Conservation (phyloP, 2,888 invertebrate species). For the Prosopocoilus inquinatus region DNA sequence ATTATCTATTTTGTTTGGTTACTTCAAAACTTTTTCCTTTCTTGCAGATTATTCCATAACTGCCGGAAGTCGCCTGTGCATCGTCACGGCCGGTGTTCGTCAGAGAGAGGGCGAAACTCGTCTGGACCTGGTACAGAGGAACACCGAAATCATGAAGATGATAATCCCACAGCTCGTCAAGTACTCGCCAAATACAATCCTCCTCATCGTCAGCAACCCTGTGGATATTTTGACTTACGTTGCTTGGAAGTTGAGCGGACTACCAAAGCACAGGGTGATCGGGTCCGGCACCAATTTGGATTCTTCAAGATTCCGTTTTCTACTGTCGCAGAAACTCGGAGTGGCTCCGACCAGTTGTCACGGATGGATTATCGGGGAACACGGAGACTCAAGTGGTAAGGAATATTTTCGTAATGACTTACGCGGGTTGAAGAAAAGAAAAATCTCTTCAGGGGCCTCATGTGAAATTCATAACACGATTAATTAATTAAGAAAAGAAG, state of each 20-base stretch:
- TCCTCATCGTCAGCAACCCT: conserved; percentile 88
- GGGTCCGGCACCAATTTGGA: conserved; percentile 94
- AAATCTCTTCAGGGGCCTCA: too few species aligned
- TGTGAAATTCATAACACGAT: too few species aligned
- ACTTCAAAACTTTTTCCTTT: conserved; percentile 15
- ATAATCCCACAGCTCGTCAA: conserved; percentile 81
- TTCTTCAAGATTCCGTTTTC: conserved; percentile 85
- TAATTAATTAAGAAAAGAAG: too few species aligned
- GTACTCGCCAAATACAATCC: conserved; percentile 81
- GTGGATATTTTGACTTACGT: conserved; percentile 92
- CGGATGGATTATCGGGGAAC: conserved; percentile 93
- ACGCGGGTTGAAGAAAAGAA: too few species aligned
- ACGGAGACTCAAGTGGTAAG: conserved; percentile 67
- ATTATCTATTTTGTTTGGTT: not conserved
- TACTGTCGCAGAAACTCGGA: conserved; percentile 77
- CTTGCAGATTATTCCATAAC: conserved; percentile 69
- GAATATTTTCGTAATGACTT: not conserved
- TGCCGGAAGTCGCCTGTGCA: conserved; percentile 78
- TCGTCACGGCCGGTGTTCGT: conserved; percentile 88
- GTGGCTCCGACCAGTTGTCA: conserved; percentile 84
- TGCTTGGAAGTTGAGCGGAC: conserved; percentile 90
- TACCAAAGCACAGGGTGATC: conserved; percentile 82
- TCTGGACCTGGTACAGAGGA: conserved; percentile 84
- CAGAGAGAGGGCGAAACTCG: conserved; percentile 88
- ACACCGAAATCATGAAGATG: conserved; percentile 82